phyloP scores from a whole-genome alignment of 2,797 vertebrate species.

The Miichthys miiuy region DNA sequence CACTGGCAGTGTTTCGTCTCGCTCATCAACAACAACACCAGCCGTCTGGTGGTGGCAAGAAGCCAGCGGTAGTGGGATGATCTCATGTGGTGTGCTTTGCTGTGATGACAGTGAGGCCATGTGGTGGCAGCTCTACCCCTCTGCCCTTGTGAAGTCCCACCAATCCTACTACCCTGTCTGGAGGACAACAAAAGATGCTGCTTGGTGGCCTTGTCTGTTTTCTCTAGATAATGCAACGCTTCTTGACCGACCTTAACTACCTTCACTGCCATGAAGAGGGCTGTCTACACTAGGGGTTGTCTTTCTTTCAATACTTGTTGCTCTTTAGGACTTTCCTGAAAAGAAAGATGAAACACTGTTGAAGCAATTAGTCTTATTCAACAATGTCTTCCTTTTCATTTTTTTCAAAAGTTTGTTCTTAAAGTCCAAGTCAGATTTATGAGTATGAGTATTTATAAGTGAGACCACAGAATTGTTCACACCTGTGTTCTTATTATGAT shows the following conservation, averaged over 20 bases:
- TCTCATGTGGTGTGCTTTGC: conserved; percentile 35
- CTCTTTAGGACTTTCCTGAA: neutral
- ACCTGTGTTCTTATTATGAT: too few relatives aligned
- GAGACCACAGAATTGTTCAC: too few relatives aligned
- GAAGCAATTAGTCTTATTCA: neutral
- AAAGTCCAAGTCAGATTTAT: too few relatives aligned
- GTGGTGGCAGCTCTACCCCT: conserved; percentile 33
- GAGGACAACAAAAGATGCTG: conserved; percentile 10
- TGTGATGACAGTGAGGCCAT: conserved; percentile 41
- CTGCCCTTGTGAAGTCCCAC: conserved; percentile 26
- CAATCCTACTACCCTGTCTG: neutral
- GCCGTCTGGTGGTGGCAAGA: conserved; percentile 29
- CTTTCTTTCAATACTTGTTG: neutral
- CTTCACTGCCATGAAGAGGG: neutral
- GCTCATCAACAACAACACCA: conserved; percentile 42
- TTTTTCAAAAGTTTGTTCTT: too few relatives aligned
- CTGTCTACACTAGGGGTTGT: too few relatives aligned
- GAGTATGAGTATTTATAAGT: too few relatives aligned
- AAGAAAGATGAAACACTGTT: conserved; percentile 2
- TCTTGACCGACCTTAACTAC: neutral
- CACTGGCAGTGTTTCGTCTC: conserved; percentile 25
- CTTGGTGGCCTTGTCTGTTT: neutral
- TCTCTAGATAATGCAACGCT: neutral
- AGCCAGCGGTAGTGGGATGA: conserved; percentile 39
- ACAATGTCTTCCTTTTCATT: too few relatives aligned